Conservation (phyloP, 2,888 invertebrate genomes). For the Lithodes maja region DNA sequence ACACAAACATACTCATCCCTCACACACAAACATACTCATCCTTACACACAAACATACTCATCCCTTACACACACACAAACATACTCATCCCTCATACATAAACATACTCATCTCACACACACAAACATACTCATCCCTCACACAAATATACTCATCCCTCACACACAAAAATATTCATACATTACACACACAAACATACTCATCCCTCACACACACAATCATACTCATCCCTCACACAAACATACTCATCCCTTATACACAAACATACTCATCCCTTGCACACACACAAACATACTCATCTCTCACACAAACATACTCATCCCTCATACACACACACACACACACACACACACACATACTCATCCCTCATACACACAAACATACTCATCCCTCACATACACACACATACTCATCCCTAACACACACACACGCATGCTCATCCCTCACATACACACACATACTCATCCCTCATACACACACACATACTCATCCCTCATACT, state of each 20-base stretch:
- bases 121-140: background rate
- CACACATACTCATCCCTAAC: background rate
- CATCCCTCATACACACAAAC: background rate
- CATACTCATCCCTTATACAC: background rate
- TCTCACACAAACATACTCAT: background rate
- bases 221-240: no score
- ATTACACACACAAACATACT: background rate
- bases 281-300: background rate
- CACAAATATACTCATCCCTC: background rate
- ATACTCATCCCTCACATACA: background rate
- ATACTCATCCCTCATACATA: background rate
- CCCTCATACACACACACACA: background rate
- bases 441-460: background rate
- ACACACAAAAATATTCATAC: no score
- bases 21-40: background rate
- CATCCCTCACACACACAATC: background rate
- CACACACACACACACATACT: background rate
- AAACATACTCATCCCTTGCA: background rate
- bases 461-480: background rate
- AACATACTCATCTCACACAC: background rate
- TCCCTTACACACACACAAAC: background rate
- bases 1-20: background rate
- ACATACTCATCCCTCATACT: background rate
- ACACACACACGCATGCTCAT: background rate
- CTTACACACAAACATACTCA: background rate